Base-by-base conservation (phyloP, 2,888 invertebrate species). In the Tiphia femorata region DNA sequence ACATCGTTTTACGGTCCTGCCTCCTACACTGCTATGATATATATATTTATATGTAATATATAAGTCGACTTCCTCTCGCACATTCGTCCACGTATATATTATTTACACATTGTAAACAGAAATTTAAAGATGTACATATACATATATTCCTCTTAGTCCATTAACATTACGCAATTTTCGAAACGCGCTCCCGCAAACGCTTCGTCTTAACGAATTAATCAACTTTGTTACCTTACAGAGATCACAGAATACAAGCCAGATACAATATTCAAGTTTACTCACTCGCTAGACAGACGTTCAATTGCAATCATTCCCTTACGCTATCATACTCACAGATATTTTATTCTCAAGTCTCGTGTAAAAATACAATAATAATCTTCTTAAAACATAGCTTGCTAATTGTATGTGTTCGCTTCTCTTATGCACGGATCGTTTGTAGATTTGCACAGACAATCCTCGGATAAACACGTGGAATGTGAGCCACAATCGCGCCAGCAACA, bases 161-260 rank as follows among this genome's bases (percentile, higher is more conserved):
- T 59, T 63, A 69, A 72, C 72, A 69, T 72, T 69, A 70, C 70
- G 69, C 67, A 41, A 27, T 49, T 58, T 37, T 23, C 14, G 16
- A 8, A 10, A 37, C 41, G 19, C 27, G 23, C 43, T 14, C 12
- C 19, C 16, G 23, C 25, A 27, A 19, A 12, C 37, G 12, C 25
- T 57, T 48, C 21, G 38, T 41, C 27, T 30, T 35, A 12, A 37
- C 41, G 37, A 42, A 44, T 40, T 38, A 42, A 38, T n/a, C 33
- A 42, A 49, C 44, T 50, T 62, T 56, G 57, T 55, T 73, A 80
- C 73, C 76, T 77, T 80, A 81, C 73, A 79, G 81, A 84, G 82
- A 84, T 82, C 83, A 83, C 83, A 82, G 83, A 82, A 81, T 79
- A 83, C 79, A 81, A 83, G 81, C 81, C 80, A 81, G 78, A 82